Conservation (phyloP, 30 jellyfish, hydroid and myxozoan genomes). For the Pelagia noctiluca region DNA sequence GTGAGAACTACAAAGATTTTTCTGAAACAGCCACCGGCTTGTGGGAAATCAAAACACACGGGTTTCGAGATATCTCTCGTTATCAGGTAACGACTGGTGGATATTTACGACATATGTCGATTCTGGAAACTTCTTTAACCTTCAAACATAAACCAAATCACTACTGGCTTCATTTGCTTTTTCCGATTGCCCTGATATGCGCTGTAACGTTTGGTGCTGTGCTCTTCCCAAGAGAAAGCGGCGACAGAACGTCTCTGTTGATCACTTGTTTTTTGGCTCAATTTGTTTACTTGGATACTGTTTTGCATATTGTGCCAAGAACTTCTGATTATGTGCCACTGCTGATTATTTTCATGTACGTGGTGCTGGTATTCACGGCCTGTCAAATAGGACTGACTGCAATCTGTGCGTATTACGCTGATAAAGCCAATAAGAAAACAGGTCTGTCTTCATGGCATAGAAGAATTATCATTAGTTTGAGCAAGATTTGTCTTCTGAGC, state of each 20-base stretch:
- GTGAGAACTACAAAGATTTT: background rate
- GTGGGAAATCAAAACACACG: background rate
- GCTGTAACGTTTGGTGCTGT: constrained; percentile 57
- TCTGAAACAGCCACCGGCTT: constrained; percentile 44
- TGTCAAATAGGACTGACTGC: constrained; percentile 44
- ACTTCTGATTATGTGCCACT: constrained; percentile 55
- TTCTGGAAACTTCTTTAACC: background rate
- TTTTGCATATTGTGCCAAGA: constrained; percentile 37
- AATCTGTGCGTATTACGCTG: constrained; percentile 52
- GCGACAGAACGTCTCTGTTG: constrained; percentile 54
- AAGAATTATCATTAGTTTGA: background rate
- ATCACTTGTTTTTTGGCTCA: constrained; percentile 52
- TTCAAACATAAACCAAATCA: constrained; percentile 8
- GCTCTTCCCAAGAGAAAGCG: constrained; percentile 53
- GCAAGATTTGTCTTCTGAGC: constrained; percentile 8
- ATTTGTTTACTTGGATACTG: constrained; percentile 56
- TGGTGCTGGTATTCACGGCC: constrained; percentile 61
- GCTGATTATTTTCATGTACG: constrained; percentile 29
- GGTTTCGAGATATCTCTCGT: background rate
- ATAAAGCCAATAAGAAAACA: constrained; percentile 31
- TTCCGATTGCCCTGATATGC: constrained; percentile 43
- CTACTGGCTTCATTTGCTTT: constrained; percentile 37
- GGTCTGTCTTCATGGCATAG: constrained; percentile 7
- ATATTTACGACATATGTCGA: background rate
- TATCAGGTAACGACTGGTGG: too few species aligned